A percentile compares a stretch with the other conserved stretches of the same genome.
phyloP scores from a whole-genome alignment of 2,113 vertebrate species.

The Sialia sialis region DNA sequence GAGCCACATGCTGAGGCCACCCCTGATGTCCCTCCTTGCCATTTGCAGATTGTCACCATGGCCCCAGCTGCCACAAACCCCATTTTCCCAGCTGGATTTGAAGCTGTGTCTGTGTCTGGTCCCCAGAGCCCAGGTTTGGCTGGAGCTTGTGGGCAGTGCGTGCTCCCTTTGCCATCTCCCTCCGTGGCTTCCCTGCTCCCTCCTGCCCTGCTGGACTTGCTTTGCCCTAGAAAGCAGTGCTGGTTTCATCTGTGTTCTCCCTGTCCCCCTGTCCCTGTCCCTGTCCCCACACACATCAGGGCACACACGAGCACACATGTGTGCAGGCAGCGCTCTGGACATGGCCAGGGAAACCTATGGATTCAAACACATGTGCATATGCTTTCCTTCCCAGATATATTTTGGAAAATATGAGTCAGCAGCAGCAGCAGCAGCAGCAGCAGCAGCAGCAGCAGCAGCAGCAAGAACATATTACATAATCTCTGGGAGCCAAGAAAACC shows the following conservation, averaged over 20 bases:
- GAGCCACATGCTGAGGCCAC: not conserved
- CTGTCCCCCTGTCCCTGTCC: not conserved
- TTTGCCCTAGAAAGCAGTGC: conserved; percentile 1
- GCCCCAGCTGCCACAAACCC: not conserved
- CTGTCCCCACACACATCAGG: not conserved
- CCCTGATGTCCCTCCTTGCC: not conserved
- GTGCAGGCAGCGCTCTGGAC: not conserved
- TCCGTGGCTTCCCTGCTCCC: not conserved
- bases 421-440: conserved; percentile 16
- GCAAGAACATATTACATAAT: conserved; percentile 59
- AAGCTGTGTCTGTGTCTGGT: not conserved
- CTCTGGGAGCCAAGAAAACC: not conserved
- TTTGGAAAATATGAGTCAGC: conserved; percentile 62
- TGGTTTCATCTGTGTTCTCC: not conserved
- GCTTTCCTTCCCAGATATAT: conserved; percentile 14
- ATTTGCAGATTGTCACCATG: not conserved
- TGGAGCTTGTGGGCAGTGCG: accelerated
- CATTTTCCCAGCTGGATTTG: not conserved
- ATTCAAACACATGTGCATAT: not conserved
- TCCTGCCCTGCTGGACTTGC: not conserved
- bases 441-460: conserved; percentile 4
- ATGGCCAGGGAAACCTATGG: not conserved
- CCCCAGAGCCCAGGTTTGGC: not conserved
- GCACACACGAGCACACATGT: accelerated
- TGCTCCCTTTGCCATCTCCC: not conserved